These are phyloP conservation scores for Enteromius viviparus DNA, from an alignment of 2,797 vertebrate species.

Conservation along the genomic window DNA sequence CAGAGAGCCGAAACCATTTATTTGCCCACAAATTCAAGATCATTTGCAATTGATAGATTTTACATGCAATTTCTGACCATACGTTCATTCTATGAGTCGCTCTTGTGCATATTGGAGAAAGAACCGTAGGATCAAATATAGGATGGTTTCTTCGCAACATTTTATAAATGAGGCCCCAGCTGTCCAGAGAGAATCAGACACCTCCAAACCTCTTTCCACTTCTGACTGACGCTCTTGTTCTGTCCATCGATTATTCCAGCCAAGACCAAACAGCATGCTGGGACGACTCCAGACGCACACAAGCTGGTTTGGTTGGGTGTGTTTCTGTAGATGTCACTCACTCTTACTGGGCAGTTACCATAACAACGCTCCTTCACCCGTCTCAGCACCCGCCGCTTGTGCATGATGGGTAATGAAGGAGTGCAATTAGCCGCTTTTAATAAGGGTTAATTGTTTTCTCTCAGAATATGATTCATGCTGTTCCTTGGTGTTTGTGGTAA, in stretches of 20 bases:
- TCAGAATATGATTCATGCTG: slow-evolving; percentile 20
- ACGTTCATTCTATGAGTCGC: no score
- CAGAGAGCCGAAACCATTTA: no score
- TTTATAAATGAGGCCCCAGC: no score
- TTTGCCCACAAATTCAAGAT: no score
- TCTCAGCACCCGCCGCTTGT: background rate
- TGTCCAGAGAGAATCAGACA: background rate
- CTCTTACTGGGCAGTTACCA: slow-evolving; percentile 1
- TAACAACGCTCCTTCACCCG: background rate
- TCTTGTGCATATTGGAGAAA: no score
- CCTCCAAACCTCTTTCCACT: background rate
- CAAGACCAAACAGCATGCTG: background rate
- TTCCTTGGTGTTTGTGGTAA: slow-evolving; percentile 21
- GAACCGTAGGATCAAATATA: no score
- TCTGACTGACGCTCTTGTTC: background rate
- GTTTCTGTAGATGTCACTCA: slow-evolving; percentile 17
- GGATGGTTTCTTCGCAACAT: no score
- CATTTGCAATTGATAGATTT: no score
- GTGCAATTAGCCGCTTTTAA: slow-evolving; percentile 25
- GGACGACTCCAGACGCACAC: background rate
- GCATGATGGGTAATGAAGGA: slow-evolving; percentile 25
- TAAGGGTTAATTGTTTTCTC: slow-evolving; percentile 42
- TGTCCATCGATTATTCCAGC: slow-evolving; percentile 17
- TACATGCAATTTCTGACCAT: no score
- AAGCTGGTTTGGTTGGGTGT: background rate